These are phyloP conservation scores for Lates calcarifer DNA, from an alignment of 2,113 vertebrate genomes.

Conservation along the genomic window DNA sequence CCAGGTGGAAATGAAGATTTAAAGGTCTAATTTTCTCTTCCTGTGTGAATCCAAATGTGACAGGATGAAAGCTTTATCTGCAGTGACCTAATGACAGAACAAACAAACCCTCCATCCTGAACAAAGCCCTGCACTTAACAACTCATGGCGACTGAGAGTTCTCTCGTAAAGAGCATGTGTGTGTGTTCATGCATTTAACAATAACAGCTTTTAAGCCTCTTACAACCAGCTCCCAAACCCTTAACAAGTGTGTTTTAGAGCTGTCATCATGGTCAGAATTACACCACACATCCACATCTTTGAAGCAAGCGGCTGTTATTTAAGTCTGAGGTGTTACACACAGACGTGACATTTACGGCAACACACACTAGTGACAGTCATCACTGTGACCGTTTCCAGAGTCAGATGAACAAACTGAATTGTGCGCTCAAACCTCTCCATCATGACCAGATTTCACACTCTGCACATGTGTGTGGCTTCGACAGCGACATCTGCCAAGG, in stretches of 20 bases:
- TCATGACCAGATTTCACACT: not conserved
- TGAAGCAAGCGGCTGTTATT: conserved; percentile 49
- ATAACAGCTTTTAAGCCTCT: conserved; percentile 66
- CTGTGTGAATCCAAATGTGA: conserved; percentile 42
- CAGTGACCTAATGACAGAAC: conserved; percentile 61
- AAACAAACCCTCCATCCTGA: conserved; percentile 40
- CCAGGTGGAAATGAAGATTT: conserved; percentile 23
- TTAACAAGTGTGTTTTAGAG: conserved; percentile 59
- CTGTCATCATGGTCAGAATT: conserved; percentile 73
- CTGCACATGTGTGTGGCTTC: conserved; percentile 43
- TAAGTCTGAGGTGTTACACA: not conserved
- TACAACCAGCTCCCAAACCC: conserved; percentile 32
- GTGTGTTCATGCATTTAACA: conserved; percentile 43
- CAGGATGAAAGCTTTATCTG: conserved; percentile 47
- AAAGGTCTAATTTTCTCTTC: conserved; percentile 44
- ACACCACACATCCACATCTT: conserved; percentile 48
- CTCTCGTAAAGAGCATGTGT: conserved; percentile 28
- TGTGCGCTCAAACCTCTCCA: not conserved
- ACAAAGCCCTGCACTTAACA: conserved; percentile 48
- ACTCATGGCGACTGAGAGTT: conserved; percentile 7
- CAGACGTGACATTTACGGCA: conserved; percentile 26
- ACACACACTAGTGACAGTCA: not conserved
- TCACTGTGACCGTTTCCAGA: not conserved
- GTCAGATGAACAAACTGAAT: not conserved
- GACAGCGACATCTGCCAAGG: conserved; percentile 50